These are phyloP conservation scores for Corythaeola cristata DNA, from an alignment of 2,113 vertebrate species.

Conservation along the genomic window DNA sequence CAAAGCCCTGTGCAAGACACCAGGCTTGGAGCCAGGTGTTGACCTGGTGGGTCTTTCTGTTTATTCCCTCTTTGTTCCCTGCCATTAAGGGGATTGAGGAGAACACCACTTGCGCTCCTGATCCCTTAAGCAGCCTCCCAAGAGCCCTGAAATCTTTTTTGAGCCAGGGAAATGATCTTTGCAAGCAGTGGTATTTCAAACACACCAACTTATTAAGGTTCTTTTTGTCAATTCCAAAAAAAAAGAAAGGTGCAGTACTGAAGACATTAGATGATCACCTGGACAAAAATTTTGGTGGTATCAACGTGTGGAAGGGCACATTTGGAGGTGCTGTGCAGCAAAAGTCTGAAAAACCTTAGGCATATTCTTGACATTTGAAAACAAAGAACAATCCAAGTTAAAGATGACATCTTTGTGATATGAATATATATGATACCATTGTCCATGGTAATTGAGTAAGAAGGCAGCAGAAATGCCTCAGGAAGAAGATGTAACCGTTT, in stretches of 20 bases:
- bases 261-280: not conserved
- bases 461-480: not conserved
- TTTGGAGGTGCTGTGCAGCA: not conserved
- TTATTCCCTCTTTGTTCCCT: no score
- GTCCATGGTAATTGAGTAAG: not conserved
- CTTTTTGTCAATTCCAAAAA: not conserved
- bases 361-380: not conserved
- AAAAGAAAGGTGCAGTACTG: not conserved
- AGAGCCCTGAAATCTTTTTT: no score
- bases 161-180: not conserved
- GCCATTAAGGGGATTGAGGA: no score
- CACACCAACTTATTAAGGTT: rapidly evolving
- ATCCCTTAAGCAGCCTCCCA: no score
- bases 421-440: not conserved
- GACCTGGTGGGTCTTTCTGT: no score
- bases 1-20: no score
- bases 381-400: not conserved
- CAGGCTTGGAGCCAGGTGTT: no score
- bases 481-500: not conserved
- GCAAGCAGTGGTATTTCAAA: not conserved
- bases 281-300: not conserved
- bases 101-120: no score
- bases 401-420: not conserved
- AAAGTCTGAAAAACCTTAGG: not conserved
- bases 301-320: not conserved